These are phyloP conservation scores for Loripinus fragilis DNA, from an alignment of 2,888 invertebrate genomes.

Conservation along the genomic window DNA sequence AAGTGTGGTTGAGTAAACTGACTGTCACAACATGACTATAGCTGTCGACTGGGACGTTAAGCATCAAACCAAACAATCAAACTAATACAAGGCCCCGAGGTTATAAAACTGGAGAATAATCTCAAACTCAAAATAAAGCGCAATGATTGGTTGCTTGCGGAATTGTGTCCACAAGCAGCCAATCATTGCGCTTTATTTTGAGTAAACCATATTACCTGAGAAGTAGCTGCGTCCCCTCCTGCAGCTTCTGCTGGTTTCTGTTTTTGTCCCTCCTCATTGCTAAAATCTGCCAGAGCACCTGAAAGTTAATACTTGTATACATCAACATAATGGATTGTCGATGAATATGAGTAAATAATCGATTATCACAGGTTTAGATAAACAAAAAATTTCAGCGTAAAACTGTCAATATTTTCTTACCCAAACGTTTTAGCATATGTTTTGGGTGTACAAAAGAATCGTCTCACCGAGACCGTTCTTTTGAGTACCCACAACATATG, in stretches of 20 bases:
- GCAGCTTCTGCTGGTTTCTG: conserved; percentile 4
- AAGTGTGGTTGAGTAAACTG: too few species aligned
- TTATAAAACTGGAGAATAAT: not conserved
- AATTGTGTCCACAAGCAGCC: too few species aligned
- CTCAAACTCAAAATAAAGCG: not conserved
- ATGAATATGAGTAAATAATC: not conserved
- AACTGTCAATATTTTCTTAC: too few species aligned
- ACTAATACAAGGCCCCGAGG: not conserved
- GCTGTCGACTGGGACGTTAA: too few species aligned
- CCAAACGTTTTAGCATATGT: too few species aligned
- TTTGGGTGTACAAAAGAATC: too few species aligned
- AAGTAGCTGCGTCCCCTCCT: not conserved
- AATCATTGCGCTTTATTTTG: not conserved
- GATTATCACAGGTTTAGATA: not conserved
- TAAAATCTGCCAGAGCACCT: conserved; percentile 83
- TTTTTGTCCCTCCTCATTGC: conserved; percentile 57
- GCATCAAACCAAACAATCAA: not conserved
- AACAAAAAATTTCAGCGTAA: not conserved
- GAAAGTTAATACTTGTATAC: conserved; percentile 29
- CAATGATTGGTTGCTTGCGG: too few species aligned
- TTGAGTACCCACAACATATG: too few species aligned
- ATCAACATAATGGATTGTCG: not conserved
- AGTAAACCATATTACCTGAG: not conserved
- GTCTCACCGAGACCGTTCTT: too few species aligned
- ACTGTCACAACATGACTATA: too few species aligned